Base-by-base conservation (phyloP, 2,113 vertebrate species). In the Oceanites oceanicus region DNA sequence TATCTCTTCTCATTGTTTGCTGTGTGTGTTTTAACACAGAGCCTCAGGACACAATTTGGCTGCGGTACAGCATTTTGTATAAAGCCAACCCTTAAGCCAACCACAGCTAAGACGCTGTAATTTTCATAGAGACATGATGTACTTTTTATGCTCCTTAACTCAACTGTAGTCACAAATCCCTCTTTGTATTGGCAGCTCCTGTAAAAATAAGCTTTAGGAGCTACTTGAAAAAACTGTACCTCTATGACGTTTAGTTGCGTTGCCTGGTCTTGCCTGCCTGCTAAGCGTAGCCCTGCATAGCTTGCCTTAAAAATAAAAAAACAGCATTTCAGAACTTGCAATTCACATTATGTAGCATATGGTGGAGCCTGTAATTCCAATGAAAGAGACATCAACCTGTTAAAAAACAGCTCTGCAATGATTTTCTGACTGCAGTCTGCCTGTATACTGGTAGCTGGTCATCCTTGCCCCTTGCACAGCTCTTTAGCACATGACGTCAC, bases 51-150 rank as follows among this genome's bases (percentile, higher is more conserved):
- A 87, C 36, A 40, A 38, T 66, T 96, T 97, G 97, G 96, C 96
- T 90, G 45, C 11, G 3, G 58, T 78, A 92, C 95, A 97, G 70
- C 73, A 45, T 93, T 96, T 95, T 96, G 93, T 87, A 84, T 80
- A 93, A 94, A 96, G 84, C 73, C 59, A 3, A 72, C 67, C 77
- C 62, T 71, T 82, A 58, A 94, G 86, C 93, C 91, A 96, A 93
- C 96, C 92, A 83, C 96, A 96, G 96, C 80, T 94, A 88, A 96
- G 88, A 92, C 15, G 6, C 76, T 97, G 85, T 90, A 96, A 96
- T 96, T 97, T 95, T 94, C 75, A 27, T 75, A 78, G 92, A 97
- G 96, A 94, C 96, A 96, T 86, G 88, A 70, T 93, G 96, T 96
- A 96, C 95, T 97, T 97, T 93, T 92, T 86, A 87, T 91, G 84